Conservation (phyloP, 2,888 invertebrate species). For the Hetaerina titia region DNA sequence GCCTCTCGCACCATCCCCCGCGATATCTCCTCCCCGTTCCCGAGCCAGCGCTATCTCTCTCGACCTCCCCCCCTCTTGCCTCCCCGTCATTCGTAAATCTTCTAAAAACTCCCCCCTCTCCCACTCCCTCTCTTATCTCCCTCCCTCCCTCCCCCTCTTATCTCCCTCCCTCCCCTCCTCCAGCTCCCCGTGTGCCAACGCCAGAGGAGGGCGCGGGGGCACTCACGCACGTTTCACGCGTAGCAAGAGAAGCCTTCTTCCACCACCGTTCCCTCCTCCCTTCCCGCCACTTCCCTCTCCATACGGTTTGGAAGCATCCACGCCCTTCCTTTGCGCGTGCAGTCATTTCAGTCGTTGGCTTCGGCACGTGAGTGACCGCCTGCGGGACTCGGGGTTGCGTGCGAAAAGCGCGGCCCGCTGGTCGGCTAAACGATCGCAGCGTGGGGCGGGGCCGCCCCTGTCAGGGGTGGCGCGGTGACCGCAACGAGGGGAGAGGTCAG, state of each 20-base stretch:
- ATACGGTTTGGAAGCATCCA: background rate
- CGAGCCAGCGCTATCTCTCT: conserved; percentile 41
- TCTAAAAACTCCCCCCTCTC: conserved; percentile 23
- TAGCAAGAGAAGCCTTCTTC: background rate
- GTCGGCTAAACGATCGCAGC: too few relatives aligned
- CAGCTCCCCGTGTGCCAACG: background rate
- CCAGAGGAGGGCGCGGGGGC: background rate
- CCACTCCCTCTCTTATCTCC: background rate
- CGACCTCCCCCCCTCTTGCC: background rate
- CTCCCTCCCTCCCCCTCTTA: background rate
- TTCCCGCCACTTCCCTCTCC: background rate
- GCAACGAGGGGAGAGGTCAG: too few relatives aligned
- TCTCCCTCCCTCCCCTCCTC: background rate
- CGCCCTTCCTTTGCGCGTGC: background rate
- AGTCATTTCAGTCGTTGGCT: background rate
- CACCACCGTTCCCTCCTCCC: background rate
- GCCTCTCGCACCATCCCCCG: background rate
- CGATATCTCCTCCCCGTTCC: background rate
- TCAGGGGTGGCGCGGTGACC: too few relatives aligned
- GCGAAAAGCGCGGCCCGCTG: too few relatives aligned
- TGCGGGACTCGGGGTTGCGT: too few relatives aligned
- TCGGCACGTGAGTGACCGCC: background rate
- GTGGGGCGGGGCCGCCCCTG: too few relatives aligned
- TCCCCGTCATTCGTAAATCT: conserved; percentile 48
- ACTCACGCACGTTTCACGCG: too few relatives aligned